Base-by-base conservation (phyloP, 1,140 invertebrate genomes). In the Saxidomus purpurata region DNA sequence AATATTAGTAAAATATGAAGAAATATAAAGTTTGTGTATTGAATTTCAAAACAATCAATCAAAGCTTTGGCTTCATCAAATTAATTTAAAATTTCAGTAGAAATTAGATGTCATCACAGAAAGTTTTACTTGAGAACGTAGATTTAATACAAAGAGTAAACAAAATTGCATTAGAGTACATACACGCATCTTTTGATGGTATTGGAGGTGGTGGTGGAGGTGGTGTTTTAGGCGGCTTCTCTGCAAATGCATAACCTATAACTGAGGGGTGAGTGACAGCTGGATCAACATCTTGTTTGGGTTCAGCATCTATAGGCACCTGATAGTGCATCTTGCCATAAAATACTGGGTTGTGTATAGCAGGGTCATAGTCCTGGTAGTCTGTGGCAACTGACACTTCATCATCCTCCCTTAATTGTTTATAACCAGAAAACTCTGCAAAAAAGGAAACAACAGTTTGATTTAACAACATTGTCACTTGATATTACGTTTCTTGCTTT, bases 281-380 rank as follows among this genome's bases (percentile, higher is more conserved):
- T 22, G 91, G 61, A 92, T 96, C 94, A 80, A 95, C 79, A 17
- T 95, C 95, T 74, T 90, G 89, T 40, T 88, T 47, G 8, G 89
- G 47, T 82, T 95, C 93, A 25, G 38, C 88, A 91, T 95, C 94
- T 47, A 77, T 61, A 13, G 71, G n/a, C 25, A 95, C 87, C 11
- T 63, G 84, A 28, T 92, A 77, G 84, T 94, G 93, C 93, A 95
- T 94, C 28, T 91, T 92, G 11, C 95, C 95, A 93, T 94, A 96
- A 84, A 96, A 96, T 3, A 95, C 94, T 13, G 95, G 95, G 76
- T 93, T 92, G 81, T 95, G 94, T 90, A 91, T 94, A 8, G 93
- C 74, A 40, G 95, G 92, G 91, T 96, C 95, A 94, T 92, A 96
- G 74, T 96, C 94, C 76, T 89, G 36, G 81, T 94, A 93, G 40